phyloP scores from a whole-genome alignment of 2,888 invertebrate genomes.

The Phragmatobia fuliginosa region DNA sequence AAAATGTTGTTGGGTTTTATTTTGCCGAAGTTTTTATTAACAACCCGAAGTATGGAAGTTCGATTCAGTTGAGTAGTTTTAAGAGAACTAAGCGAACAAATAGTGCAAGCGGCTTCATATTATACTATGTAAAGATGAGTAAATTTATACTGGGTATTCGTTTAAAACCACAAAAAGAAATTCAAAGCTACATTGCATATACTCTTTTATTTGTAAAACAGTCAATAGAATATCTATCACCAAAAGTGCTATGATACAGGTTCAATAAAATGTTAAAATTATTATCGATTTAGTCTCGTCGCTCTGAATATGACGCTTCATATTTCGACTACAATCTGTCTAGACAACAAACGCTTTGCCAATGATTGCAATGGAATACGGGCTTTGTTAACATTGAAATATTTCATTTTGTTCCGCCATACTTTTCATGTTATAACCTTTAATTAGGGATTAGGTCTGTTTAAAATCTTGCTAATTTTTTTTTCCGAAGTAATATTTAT shows the following conservation, averaged over 20 bases:
- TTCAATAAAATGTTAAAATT: background rate
- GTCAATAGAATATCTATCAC: too few species aligned
- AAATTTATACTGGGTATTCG: background rate
- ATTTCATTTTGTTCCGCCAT: constrained; percentile 40
- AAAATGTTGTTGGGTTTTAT: too few species aligned
- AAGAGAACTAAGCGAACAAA: too few species aligned
- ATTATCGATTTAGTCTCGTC: constrained; percentile 31
- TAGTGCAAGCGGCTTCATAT: too few species aligned
- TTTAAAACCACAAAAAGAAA: background rate
- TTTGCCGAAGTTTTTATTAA: too few species aligned
- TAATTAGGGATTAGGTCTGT: too few species aligned
- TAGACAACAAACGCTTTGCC: constrained; percentile 56
- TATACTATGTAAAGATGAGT: too few species aligned
- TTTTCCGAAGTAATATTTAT: too few species aligned
- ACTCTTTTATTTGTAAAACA: too few species aligned
- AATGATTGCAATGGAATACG: constrained; percentile 53
- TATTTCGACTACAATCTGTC: constrained; percentile 57
- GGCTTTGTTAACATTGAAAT: constrained; percentile 45
- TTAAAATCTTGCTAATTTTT: too few species aligned
- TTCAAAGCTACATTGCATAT: background rate
- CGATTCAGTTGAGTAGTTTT: too few species aligned
- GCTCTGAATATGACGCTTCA: constrained; percentile 28
- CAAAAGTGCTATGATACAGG: background rate
- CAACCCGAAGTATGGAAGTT: too few species aligned
- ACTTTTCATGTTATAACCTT: constrained; percentile 28